These are phyloP conservation scores for Catotricha subobsoleta DNA, from an alignment of 2,888 invertebrate species.

Conservation along the genomic window DNA sequence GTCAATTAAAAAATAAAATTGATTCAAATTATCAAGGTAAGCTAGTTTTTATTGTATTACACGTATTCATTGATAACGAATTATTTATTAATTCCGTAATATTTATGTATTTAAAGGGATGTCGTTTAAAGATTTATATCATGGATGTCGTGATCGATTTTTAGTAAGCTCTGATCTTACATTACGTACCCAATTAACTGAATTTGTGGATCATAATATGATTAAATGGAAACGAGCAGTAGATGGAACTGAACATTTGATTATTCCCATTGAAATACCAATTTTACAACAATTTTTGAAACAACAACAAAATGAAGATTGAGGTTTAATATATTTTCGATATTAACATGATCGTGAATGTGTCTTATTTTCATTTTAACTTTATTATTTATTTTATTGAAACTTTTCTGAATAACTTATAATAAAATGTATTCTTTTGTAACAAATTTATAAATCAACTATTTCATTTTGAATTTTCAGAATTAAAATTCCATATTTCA, in stretches of 20 bases:
- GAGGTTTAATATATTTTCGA: too few species aligned
- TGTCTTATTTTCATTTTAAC: too few species aligned
- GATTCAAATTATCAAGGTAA: constrained; percentile 58
- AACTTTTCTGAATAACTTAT: too few species aligned
- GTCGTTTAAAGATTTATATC: constrained; percentile 74
- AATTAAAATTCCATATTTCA: too few species aligned
- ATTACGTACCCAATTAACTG: constrained; percentile 76
- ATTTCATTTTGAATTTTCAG: too few species aligned
- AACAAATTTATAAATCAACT: too few species aligned
- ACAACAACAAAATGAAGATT: too few species aligned
- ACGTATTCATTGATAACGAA: neutral
- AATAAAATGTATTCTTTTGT: too few species aligned
- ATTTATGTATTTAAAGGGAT: constrained; percentile 40
- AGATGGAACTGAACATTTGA: constrained; percentile 66
- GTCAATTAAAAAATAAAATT: constrained; percentile 61
- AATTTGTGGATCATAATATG: constrained; percentile 89
- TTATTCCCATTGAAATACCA: constrained; percentile 56
- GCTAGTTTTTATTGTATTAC: constrained; percentile 4
- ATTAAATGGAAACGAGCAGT: constrained; percentile 59
- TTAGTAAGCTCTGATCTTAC: constrained; percentile 85
- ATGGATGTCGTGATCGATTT: constrained; percentile 70
- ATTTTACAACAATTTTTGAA: constrained; percentile 64
- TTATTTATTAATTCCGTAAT: constrained; percentile 3
- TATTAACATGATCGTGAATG: too few species aligned
- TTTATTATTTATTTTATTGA: too few species aligned